phyloP scores from a whole-genome alignment of 2,888 invertebrate genomes.

The Tineola bisselliella region DNA sequence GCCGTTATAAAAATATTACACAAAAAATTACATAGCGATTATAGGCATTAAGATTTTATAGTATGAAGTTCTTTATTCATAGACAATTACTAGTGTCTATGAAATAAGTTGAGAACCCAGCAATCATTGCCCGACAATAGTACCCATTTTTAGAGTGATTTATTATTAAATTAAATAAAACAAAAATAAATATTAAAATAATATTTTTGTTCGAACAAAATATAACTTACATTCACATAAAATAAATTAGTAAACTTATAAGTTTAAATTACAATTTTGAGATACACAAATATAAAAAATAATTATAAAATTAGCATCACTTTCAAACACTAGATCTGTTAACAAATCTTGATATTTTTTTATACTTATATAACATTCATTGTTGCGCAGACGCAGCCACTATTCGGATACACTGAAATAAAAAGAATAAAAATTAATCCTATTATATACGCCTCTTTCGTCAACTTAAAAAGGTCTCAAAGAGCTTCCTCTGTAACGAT shows the following conservation, averaged over 20 bases:
- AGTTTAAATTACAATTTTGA: not conserved
- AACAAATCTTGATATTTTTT: not conserved
- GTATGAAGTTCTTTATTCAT: too few relatives aligned
- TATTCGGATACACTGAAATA: not conserved
- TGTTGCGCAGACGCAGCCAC: not conserved
- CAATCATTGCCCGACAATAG: too few relatives aligned
- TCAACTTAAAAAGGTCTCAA: too few relatives aligned
- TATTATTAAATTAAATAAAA: too few relatives aligned
- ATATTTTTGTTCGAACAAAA: not conserved
- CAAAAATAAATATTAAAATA: not conserved
- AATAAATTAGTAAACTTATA: not conserved
- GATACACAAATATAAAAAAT: not conserved
- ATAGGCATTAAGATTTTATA: too few relatives aligned
- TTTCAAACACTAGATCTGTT: not conserved
- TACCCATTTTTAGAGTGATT: too few relatives aligned
- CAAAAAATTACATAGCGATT: too few relatives aligned
- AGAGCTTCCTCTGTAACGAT: too few relatives aligned
- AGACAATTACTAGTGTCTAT: too few relatives aligned
- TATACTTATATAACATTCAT: not conserved
- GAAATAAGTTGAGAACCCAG: too few relatives aligned
- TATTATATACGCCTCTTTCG: too few relatives aligned
- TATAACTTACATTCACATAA: not conserved
- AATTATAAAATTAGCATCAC: not conserved
- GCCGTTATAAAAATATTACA: too few relatives aligned
- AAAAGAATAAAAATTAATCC: not conserved